Evolutionary conservation across 2,797 vertebrate genomes (phyloP).

Genomic region (Hippoglossus hippoglossus): DNA sequence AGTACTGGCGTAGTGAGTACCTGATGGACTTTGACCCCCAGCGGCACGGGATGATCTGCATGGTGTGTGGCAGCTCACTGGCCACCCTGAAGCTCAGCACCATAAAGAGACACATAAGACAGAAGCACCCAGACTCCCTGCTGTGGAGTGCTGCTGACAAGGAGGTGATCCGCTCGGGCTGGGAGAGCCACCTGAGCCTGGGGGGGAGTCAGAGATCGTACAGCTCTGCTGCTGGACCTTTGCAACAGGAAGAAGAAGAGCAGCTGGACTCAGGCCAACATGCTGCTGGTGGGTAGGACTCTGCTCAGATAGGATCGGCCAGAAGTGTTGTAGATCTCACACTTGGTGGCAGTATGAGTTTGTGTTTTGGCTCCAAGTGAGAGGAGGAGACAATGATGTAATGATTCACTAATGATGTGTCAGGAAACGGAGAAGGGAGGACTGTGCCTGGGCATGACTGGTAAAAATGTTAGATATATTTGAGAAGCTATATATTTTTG

Average conservation of each 20-base stretch:
- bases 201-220: slow-evolving; percentile 72
- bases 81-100: slow-evolving; percentile 95
- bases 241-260: slow-evolving; percentile 63
- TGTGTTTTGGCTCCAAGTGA: neutral
- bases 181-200: slow-evolving; percentile 91
- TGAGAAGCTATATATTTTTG: no score
- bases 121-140: slow-evolving; percentile 93
- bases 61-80: slow-evolving; percentile 94
- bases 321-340: slow-evolving; percentile 14
- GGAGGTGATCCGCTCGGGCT: slow-evolving; percentile 92
- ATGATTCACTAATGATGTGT: slow-evolving; percentile 13
- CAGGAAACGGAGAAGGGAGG: neutral
- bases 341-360: slow-evolving; percentile 61
- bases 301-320: neutral
- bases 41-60: slow-evolving; percentile 94
- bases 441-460: neutral
- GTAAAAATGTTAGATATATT: neutral
- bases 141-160: slow-evolving; percentile 91
- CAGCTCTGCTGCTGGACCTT: slow-evolving; percentile 47
- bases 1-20: slow-evolving; percentile 95
- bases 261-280: slow-evolving; percentile 63
- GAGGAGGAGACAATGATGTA: slow-evolving; percentile 25
- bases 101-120: slow-evolving; percentile 94
- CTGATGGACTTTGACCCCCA: slow-evolving; percentile 94
- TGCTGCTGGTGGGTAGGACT: slow-evolving; percentile 67